Evolutionary conservation across 2,888 invertebrate species (phyloP).

Genomic region (Dolichopus griseipennis): DNA sequence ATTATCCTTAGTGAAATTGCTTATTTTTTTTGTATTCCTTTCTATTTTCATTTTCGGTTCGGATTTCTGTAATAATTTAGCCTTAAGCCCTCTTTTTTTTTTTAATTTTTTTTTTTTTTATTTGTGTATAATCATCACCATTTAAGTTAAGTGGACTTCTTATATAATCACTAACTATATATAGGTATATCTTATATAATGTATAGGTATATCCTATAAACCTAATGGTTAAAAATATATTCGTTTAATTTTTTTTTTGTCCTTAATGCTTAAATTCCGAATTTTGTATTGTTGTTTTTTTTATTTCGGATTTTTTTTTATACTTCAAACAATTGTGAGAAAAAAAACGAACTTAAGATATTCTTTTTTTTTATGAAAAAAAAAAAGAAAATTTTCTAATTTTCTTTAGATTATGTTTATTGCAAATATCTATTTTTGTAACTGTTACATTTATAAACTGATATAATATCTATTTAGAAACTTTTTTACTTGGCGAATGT

Average conservation of each 20-base stretch:
- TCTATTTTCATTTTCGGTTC: not conserved
- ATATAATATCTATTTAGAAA: too few species aligned
- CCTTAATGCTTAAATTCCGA: not conserved
- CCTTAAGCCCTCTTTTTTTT: not conserved
- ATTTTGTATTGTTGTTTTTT: not conserved
- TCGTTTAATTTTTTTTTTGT: not conserved
- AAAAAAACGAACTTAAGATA: too few species aligned
- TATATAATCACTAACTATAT: not conserved
- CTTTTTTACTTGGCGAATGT: too few species aligned
- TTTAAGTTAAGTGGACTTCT: constrained; percentile 4
- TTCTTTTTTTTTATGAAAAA: too few species aligned
- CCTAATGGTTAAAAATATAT: not conserved
- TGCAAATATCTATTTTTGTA: too few species aligned
- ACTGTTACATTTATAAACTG: too few species aligned
- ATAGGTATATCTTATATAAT: not conserved
- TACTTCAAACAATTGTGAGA: too few species aligned
- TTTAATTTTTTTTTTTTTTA: not conserved
- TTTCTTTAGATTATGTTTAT: too few species aligned
- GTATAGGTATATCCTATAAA: not conserved
- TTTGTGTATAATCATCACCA: not conserved
- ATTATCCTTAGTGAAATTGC: not conserved
- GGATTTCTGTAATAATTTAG: not conserved
- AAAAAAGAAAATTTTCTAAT: too few species aligned
- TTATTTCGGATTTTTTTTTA: too few species aligned
- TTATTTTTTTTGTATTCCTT: not conserved